A percentile compares a stretch with the other conserved stretches of the same genome.
These are phyloP conservation scores for Octomys mimax DNA, from an alignment of 2,797 vertebrate genomes.

Conservation along the genomic window DNA sequence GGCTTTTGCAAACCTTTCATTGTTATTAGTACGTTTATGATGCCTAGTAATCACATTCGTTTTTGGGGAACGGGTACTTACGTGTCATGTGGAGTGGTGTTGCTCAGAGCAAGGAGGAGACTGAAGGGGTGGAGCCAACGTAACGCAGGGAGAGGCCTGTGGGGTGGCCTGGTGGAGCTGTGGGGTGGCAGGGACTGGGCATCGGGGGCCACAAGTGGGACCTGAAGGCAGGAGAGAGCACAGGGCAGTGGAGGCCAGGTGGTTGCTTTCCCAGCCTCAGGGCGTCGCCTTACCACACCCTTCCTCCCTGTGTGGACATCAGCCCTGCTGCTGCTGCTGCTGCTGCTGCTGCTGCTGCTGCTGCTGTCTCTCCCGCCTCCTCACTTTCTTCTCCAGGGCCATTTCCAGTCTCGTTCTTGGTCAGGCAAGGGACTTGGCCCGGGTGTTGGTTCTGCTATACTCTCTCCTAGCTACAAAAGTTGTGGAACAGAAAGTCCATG, in stretches of 20 bases:
- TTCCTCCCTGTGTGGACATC: background rate
- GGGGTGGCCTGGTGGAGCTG: background rate
- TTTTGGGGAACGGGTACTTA: background rate
- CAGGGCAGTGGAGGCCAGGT: background rate
- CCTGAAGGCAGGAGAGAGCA: background rate
- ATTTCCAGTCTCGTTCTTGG: background rate
- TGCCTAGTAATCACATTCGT: too few relatives aligned
- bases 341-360: background rate
- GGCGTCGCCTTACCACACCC: background rate
- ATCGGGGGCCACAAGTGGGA: accelerated
- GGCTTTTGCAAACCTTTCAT: background rate
- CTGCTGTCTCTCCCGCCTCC: background rate
- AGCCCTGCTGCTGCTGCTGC: background rate
- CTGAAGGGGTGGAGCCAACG: background rate
- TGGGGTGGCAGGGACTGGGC: background rate
- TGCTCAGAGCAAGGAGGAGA: background rate
- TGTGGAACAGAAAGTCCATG: background rate
- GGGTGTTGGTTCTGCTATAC: background rate
- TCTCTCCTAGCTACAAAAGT: background rate
- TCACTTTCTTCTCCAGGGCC: background rate
- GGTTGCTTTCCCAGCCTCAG: background rate
- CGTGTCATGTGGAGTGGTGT: background rate
- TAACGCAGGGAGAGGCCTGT: background rate
- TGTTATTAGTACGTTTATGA: background rate
- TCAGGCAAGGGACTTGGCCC: background rate